phyloP scores from a whole-genome alignment of 2,797 vertebrate genomes.

The Borostomias antarcticus region DNA sequence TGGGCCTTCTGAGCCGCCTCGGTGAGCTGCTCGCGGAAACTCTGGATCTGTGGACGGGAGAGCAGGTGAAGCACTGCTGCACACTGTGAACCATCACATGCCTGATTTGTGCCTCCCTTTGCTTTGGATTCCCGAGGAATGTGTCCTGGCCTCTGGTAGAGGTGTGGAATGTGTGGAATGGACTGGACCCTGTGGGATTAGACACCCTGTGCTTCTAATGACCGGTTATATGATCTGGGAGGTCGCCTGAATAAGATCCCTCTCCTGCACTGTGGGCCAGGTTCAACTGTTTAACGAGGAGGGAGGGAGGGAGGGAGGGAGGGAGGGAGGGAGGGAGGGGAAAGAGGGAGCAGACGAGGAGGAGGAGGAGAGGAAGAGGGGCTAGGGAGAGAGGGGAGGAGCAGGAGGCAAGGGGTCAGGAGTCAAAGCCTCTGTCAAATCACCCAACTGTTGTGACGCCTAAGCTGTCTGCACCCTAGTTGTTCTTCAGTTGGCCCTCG shows the following conservation, averaged over 20 bases:
- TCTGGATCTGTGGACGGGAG: constrained; percentile 71
- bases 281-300: neutral
- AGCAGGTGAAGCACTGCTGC: too few species aligned
- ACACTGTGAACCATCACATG: neutral
- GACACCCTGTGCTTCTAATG: constrained; percentile 29
- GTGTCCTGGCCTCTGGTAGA: neutral
- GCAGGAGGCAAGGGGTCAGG: neutral
- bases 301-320: neutral
- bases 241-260: constrained; percentile 31
- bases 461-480: constrained; percentile 1
- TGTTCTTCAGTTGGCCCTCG: constrained; percentile 1
- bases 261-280: constrained; percentile 7
- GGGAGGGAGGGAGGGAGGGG: neutral
- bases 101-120: too few species aligned
- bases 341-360: neutral
- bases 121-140: too few species aligned
- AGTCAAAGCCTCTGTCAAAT: constrained; percentile 16
- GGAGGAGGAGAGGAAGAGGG: neutral
- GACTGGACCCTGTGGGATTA: constrained; percentile 20
- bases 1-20: constrained; percentile 70
- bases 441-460: neutral
- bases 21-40: constrained; percentile 74
- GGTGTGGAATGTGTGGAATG: neutral
- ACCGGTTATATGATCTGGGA: constrained; percentile 46
- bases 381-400: neutral